Base-by-base conservation (phyloP, 2,113 vertebrate genomes). In the Bombycilla garrulus region DNA sequence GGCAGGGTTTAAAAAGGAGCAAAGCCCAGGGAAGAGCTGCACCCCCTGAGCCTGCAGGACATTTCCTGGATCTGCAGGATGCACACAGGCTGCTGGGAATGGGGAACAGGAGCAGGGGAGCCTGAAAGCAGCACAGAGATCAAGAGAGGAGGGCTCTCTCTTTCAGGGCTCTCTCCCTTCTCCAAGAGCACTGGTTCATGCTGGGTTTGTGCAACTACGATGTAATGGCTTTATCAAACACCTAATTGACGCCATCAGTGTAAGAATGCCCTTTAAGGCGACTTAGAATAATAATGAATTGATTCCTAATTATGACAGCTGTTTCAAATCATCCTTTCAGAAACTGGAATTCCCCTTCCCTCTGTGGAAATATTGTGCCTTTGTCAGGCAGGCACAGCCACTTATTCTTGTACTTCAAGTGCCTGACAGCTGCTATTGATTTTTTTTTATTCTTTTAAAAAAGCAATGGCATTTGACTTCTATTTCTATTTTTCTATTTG, bases 231-330 rank as follows among this genome's bases (percentile, higher is more conserved):
- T 96, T 96, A 95, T 95, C 95, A 93, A 73, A 61, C 93, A 86
- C 85, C 62, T 92, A 94, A 97, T 97, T 96, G 95, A 94, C 33
- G 93, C 58, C 94, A 95, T 93, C 92, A 80, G 85, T 73, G 20
- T 13, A 70, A 94, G 88, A 86, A 93, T 62, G 90, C 64, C 87
- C 87, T 93, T 91, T 93, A 92, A 91, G 31, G 69, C 11, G 54
- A 95, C 94, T 95, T 31, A 88, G 67, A 93, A 60, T 85, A 78
- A 96, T 69, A 94, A 96, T 92, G 71, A 96, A 80, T 88, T 66
- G 69, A 74, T 90, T 94, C 71, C 71, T 97, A 96, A 96, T 96
- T 95, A 94, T 96, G 96, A 96, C 94, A 95, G 95, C 95, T 96
- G 80, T 95, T 97, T 93, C 58, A 95, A 95, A 96, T 88, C 87